phyloP scores from a whole-genome alignment of 2,113 vertebrate genomes.

The Antechinus stuartii region DNA sequence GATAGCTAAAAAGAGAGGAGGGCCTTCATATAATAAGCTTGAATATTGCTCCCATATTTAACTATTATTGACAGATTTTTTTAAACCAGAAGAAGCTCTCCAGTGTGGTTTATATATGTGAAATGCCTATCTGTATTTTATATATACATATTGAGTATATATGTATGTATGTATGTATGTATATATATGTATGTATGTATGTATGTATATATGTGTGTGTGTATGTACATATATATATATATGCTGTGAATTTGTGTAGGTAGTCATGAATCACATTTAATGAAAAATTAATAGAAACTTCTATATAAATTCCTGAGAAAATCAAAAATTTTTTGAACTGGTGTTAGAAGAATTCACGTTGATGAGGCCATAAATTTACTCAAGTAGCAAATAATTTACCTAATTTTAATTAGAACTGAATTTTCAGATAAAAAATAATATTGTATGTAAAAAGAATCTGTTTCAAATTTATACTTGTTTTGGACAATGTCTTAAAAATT shows the following conservation, averaged over 20 bases:
- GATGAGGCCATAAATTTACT: neutral
- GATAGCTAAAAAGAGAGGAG: neutral
- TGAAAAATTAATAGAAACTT: slow-evolving; percentile 59
- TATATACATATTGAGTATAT: no score
- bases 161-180: neutral
- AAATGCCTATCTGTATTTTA: no score
- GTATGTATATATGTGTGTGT: no score
- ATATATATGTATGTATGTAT: no score
- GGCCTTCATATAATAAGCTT: neutral
- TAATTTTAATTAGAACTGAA: neutral
- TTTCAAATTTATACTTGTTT: neutral
- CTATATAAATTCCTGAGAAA: slow-evolving; percentile 38
- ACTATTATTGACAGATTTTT: neutral
- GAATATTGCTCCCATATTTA: neutral
- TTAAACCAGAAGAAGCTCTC: neutral
- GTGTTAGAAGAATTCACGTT: neutral
- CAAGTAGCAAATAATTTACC: neutral
- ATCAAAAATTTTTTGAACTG: neutral
- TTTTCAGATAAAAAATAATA: neutral
- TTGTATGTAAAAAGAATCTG: neutral
- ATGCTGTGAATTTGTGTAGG: slow-evolving; percentile 15
- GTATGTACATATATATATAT: neutral
- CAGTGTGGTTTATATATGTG: neutral
- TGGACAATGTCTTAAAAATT: slow-evolving; percentile 4
- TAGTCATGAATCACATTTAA: slow-evolving; percentile 47